Base-by-base conservation (phyloP, 2,113 vertebrate species). In the Solenodon paradoxus region DNA sequence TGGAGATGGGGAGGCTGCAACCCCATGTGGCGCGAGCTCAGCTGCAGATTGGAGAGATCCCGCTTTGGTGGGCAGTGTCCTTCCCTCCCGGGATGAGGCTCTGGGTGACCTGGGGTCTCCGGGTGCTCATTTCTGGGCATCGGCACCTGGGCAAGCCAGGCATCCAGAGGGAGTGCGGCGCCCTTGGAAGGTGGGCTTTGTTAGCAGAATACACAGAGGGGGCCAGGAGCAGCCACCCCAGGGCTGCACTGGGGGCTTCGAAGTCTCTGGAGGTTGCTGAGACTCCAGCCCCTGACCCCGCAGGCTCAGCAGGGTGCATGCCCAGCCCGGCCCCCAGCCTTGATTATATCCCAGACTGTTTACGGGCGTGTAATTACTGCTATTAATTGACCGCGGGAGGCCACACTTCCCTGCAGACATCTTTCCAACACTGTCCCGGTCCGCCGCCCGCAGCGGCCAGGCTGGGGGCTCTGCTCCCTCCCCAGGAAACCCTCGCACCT, bases 311-410 rank as follows among this genome's bases (percentile, higher is more conserved):
- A 22, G 95, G 77, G 42, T 20, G 89, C 94, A 42, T 32, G 35
- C 71, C 93, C 97, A 90, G 97, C 97, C 97, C 95, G 97, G 98
- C 98, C 92, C 97, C 72, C 55, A 92, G 96, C 92, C 95, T 97
- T 98, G 97, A 98, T 98, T 97, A 97, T 92, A 96, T 87, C 92
- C 90, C 90, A 96, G 97, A 92, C 97, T 97, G 97, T 98, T 98
- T 98, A 97, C 95, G 96, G n/a, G 97, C 78, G 97, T 96, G 97
- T 97, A 98, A 98, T 98, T 97, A 98, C 97, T 93, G 84, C 97
- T 97, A 92, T 95, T 98, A 98, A 98, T 97, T 97, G 97, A 90
- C 96, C 64, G 97, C 96, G 97, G 96, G 97, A 97, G 96, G 97
- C 96, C 97, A 93, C 94, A 94, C 93, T 95, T 53, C 93, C 97